A percentile compares a stretch with the other conserved stretches of the same genome.
Evolutionary conservation across 2,113 vertebrate species (phyloP).

Genomic region (Macquaria australasica): DNA sequence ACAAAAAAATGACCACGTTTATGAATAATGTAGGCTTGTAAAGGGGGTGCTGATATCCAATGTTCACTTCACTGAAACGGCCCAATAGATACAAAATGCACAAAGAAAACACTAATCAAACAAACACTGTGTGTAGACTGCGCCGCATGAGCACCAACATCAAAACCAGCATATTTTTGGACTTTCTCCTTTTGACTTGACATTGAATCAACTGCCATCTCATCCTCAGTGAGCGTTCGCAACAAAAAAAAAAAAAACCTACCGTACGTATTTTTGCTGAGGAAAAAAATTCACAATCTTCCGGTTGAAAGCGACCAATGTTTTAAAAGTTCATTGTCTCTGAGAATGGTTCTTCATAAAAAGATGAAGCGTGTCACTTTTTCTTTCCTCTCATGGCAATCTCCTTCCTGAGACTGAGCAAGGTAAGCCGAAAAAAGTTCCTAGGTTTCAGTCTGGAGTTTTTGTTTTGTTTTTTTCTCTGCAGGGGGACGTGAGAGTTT

Average conservation of each 20-base stretch:
- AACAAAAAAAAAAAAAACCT: slow-evolving; percentile 50
- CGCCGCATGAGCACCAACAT: slow-evolving; percentile 86
- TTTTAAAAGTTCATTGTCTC: slow-evolving; percentile 78
- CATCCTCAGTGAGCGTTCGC: slow-evolving; percentile 49
- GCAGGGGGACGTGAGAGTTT: slow-evolving; percentile 46
- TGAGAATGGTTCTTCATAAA: slow-evolving; percentile 82
- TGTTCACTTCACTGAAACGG: slow-evolving; percentile 88
- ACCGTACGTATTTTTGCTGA: slow-evolving; percentile 64
- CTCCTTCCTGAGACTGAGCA: slow-evolving; percentile 87
- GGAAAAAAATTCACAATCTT: slow-evolving; percentile 80
- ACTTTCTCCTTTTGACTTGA: slow-evolving; percentile 81
- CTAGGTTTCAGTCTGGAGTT: slow-evolving; percentile 70
- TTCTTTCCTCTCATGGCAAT: slow-evolving; percentile 78
- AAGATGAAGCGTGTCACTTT: slow-evolving; percentile 75
- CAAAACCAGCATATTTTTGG: slow-evolving; percentile 80
- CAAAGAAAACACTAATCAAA: slow-evolving; percentile 92
- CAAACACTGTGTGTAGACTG: slow-evolving; percentile 87
- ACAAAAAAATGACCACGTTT: slow-evolving; percentile 73
- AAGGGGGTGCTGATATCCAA: slow-evolving; percentile 77
- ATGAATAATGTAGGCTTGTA: slow-evolving; percentile 83
- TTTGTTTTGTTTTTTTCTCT: slow-evolving; percentile 39
- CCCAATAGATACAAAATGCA: slow-evolving; percentile 90
- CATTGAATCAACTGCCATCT: slow-evolving; percentile 65
- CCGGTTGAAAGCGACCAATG: slow-evolving; percentile 76
- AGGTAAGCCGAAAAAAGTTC: slow-evolving; percentile 79